A percentile compares a stretch with the other conserved stretches of the same genome.
Conservation (phyloP, 2,888 invertebrate species). For the Celastrina argiolus region DNA sequence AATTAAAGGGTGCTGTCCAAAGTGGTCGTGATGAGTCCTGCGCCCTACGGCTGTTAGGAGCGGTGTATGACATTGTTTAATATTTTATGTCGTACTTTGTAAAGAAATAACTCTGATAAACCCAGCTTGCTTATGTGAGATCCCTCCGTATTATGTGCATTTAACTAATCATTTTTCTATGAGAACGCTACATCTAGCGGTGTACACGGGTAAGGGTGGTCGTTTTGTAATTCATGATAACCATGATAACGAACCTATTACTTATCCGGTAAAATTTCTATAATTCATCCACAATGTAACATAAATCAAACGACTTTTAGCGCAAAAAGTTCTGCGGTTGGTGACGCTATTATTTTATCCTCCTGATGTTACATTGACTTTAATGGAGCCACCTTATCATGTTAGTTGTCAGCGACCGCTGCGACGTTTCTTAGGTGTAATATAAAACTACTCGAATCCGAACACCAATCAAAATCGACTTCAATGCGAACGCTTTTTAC, state of each 20-base stretch:
- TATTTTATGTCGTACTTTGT: slow-evolving; percentile 1
- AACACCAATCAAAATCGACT: slow-evolving; percentile 65
- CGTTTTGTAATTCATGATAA: neutral
- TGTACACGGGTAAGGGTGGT: slow-evolving; percentile 18
- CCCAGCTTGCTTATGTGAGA: neutral
- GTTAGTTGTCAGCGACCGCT: slow-evolving; percentile 31
- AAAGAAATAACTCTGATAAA: neutral
- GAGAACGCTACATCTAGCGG: neutral
- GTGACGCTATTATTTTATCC: slow-evolving; percentile 32
- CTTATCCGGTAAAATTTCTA: slow-evolving; percentile 11
- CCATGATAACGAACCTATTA: slow-evolving; percentile 19
- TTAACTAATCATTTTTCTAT: neutral
- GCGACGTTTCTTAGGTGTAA: slow-evolving; percentile 41
- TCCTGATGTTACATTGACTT: slow-evolving; percentile 31
- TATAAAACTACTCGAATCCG: slow-evolving; percentile 59
- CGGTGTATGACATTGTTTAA: slow-evolving; percentile 19
- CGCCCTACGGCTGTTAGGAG: slow-evolving; percentile 23
- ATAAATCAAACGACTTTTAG: slow-evolving; percentile 16
- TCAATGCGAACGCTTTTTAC: slow-evolving; percentile 60
- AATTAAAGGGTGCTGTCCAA: slow-evolving; percentile 32
- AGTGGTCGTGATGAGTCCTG: neutral
- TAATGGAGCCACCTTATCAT: slow-evolving; percentile 35
- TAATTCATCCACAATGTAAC: slow-evolving; percentile 14
- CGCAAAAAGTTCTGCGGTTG: slow-evolving; percentile 23
- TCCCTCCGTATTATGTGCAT: neutral